Base-by-base conservation (phyloP, 2,888 invertebrate genomes). In the Mythimna albipuncta region DNA sequence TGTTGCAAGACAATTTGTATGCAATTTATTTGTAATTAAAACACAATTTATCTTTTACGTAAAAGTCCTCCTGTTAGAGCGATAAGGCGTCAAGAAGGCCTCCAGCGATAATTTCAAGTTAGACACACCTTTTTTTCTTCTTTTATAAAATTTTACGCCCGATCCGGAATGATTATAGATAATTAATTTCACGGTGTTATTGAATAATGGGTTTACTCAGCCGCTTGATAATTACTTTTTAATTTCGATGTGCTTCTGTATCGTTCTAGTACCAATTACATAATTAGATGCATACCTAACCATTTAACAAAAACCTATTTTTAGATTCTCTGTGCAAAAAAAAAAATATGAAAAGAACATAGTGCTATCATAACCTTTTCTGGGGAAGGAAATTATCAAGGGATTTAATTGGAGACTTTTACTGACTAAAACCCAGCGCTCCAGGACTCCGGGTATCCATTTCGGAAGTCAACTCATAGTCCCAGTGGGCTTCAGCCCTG, bases 141-240 rank as follows among this genome's bases (percentile, higher is more conserved):
- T 26, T 50, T 58, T 64, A 21, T 6, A 32, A 55, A 50, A 16
- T 32, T 38, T 35, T 21, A 65, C 19, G 44, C 11, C 50, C 32
- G 26, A 55, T 63, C 21, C 44, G 54, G 13, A 64, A 67, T 61
- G 61, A 64, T 55, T 57, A 64, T 38, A 50, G 9, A 6, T 77
- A 76, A 64, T 76, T 63, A 67, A 47, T 76, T 76, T 81, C 21
- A 77, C 50, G 58, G 57, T 77, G n/a, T 76, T 76, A 81, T 26
- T 81, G 58, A 55, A 66, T 81, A 67, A 81, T 64, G 19, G 47
- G 68, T 77, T 64, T 76, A 61, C 54, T 64, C 63, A 67, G 59
- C 44, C 26, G 81, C 35, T 67, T 64, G 38, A 13, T 50, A 35
- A 63, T 81, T 81, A 50, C 47, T 79, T 59, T 52, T 44, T 4